Base-by-base conservation (phyloP, 2,797 vertebrate genomes). In the Coregonus suidteri region DNA sequence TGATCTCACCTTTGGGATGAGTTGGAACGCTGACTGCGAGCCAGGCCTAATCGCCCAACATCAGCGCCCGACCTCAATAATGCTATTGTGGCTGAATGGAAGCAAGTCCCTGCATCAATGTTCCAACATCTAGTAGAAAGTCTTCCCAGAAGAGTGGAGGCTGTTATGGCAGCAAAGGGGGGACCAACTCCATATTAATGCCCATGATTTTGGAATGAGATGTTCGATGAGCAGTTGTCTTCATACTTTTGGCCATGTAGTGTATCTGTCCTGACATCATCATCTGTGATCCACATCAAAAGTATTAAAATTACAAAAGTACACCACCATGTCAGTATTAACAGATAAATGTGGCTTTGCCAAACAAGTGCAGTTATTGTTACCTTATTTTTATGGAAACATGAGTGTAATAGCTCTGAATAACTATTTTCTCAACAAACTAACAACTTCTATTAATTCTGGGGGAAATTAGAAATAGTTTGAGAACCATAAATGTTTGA, bases 181-280 rank as follows among this genome's bases (percentile, higher is more conserved):
- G 37, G 37, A 9, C 37, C 37, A 41, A 47, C 41, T 25, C 25
- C 25, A 25, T 25, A 25, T 25, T 25, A 25, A 25, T 25, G 25
- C 25, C 25, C 25, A 25, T 25, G 25, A 25, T 25, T 25, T 25
- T 25, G 25, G 25, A 25, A 25, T 25, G 25, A 25, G 25, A 25
- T 25, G 25, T 25, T 25, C 25, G 25, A 25, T 25, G 25, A 25
- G 25, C 25, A 25, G 25, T 25, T 25, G 25, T 25, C 25, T 25
- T 25, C 25, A 25, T 25, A 25, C 25, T 25, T 25, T 25, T 25
- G 25, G 25, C 34, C 34, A 34, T 96, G 93, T 79, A 71, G 89
- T 0, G 16, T 96, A 30, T 94, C 95, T 75, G 95, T 94, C 53
- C 89, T 97, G 85, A 95, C 89, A 30, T 94, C 94, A 0, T 25